Percentiles rank a stretch among this genome's conserved stretches.
phyloP scores from a whole-genome alignment of 2,888 invertebrate species.

The Crepidodera aurea region DNA sequence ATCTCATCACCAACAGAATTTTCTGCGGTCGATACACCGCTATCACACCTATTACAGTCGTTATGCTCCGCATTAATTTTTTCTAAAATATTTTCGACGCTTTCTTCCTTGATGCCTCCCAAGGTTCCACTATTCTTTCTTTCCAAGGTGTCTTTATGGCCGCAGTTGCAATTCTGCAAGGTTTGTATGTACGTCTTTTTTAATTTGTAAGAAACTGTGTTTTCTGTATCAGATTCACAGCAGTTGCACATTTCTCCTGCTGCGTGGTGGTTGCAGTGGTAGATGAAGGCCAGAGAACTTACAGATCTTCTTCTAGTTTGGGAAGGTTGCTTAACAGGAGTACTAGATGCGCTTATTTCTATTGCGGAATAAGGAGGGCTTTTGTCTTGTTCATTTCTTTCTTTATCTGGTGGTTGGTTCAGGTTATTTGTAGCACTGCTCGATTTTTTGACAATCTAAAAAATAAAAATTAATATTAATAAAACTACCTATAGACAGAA shows the following conservation, averaged over 20 bases:
- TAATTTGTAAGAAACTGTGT: constrained; percentile 59
- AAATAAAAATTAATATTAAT: constrained; percentile 16
- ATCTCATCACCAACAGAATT: constrained; percentile 58
- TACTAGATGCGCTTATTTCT: constrained; percentile 58
- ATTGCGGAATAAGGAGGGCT: constrained; percentile 39
- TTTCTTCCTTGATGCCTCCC: constrained; percentile 63
- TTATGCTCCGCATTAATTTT: constrained; percentile 64
- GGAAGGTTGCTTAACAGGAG: constrained; percentile 60
- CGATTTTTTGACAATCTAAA: constrained; percentile 35
- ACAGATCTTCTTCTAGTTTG: constrained; percentile 59
- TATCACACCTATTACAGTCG: constrained; percentile 66
- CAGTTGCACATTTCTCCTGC: constrained; percentile 62
- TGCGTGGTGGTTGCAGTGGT: constrained; percentile 62
- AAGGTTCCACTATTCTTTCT: constrained; percentile 58
- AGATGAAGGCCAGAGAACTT: constrained; percentile 61
- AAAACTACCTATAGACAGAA: background rate
- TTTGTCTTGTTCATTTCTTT: constrained; percentile 41
- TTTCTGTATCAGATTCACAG: constrained; percentile 61
- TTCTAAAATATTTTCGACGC: constrained; percentile 60
- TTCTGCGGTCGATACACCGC: constrained; percentile 62
- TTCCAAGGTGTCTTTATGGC: constrained; percentile 54
- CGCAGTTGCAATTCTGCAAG: constrained; percentile 53
- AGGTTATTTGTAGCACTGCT: constrained; percentile 37
- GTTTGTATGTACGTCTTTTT: constrained; percentile 61
- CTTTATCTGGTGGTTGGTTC: constrained; percentile 48